A percentile compares a stretch with the other conserved stretches of the same genome.
phyloP scores from a whole-genome alignment of 1,140 invertebrate genomes.

The Oppia nitens region DNA sequence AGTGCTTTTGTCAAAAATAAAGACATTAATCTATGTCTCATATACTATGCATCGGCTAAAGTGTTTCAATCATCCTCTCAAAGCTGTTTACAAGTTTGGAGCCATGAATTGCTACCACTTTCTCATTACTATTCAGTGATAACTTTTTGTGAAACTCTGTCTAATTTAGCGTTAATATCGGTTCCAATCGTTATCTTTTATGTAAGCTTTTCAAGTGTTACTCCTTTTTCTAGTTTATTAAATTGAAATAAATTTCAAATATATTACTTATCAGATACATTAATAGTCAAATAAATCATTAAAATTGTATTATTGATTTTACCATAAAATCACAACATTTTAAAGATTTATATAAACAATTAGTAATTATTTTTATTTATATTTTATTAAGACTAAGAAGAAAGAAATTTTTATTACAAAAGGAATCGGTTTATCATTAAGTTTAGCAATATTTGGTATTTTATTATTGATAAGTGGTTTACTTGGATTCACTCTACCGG shows the following conservation, averaged over 20 bases:
- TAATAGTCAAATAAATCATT: no score
- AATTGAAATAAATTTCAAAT: background rate
- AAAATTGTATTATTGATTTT: no score
- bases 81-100: background rate
- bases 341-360: no score
- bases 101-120: constrained; percentile 3
- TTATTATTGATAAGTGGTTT: background rate
- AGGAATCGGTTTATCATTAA: background rate
- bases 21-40: background rate
- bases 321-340: no score
- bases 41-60: constrained; percentile 6
- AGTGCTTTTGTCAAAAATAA: background rate
- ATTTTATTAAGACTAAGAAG: background rate
- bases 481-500: background rate
- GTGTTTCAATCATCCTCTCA: constrained; percentile 2
- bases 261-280: no score
- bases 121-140: background rate
- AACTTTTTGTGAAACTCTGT: background rate
- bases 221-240: background rate
- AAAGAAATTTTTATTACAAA: background rate
- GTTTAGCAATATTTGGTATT: background rate
- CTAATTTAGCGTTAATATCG: background rate
- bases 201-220: background rate
- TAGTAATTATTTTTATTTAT: no score
- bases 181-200: background rate